Base-by-base conservation (phyloP, 2,113 vertebrate species). In the Macaca mulatta region DNA sequence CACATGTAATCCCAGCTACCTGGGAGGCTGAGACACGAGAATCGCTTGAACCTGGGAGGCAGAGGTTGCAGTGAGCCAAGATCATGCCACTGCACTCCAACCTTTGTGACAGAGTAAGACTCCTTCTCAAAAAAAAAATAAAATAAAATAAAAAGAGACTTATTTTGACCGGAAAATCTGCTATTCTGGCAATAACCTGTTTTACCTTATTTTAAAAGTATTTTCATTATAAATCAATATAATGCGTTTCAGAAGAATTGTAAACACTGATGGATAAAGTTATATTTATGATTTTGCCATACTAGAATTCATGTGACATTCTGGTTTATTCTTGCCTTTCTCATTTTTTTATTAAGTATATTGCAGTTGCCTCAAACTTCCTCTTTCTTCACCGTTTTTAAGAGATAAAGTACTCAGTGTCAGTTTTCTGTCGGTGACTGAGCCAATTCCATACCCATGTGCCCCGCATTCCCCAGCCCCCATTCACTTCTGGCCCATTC, bases 401-500 rank as follows among this genome's bases (percentile, higher is more conserved):
- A 43, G 48, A 74, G 30, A 78, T 35, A 50, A 67, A 77, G n/a
- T 25, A 35, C 40, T 59, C 6, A 48, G 16, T 77, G 20, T 22
- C 17, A 27, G 52, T 23, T 90, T 89, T 64, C 8, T 3, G 8
- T 45, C 59, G 10, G 25, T 81, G 67, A n/a, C 17, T 50, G 32
- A 45, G 23, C 9, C 20, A 1, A 5, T 22, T 14, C 18, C 17
- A 12, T 18, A 80, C 48, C 50, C 9, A n/a, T 7, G 32, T 8
- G 16, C 27, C 40, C 30, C 1, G 6, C 11, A 2, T 27, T 27
- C 30, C 70, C 23, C 23, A 2, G 12, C 59, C 48, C 20, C 4
- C n/a, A 1, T 50, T 18, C 8, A 0, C 12, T 40, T 75, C 30
- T 18, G 1, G 0, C 4, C 18, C 20, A 0, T 1, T 8, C 38